Evolutionary conservation across 1,140 invertebrate species (phyloP), one percentile per base, ranked within the genome.

Genomic region (Drosophila pruinosa): DNA sequence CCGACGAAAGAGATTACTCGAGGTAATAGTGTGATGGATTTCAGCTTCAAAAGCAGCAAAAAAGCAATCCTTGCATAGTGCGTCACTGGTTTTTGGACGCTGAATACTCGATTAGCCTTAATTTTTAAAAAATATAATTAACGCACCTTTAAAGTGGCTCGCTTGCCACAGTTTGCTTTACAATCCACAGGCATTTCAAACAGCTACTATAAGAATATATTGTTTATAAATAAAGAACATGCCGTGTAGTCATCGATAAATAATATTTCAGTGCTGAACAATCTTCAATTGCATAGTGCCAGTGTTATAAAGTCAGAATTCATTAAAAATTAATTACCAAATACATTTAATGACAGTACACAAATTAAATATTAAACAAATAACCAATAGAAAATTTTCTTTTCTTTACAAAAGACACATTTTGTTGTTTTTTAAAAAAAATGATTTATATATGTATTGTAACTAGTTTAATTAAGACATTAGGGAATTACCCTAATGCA

Each of bases 1-100:
- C 61, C 92, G 92, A 64, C 95, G 94, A 89, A 99, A 99, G 39
- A 99, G 93, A 73, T 96, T 94, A n/a, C 94, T 95, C 88, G 95
- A 93, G 4, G 93, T 93, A 63, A 99, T 99, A 0, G 98, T 99
- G 88, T 96, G 94, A 92, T 99, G 98, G 76, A 99, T 95, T 93
- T 99, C 99, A 63, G 95, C 95, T 93, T 99, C 98, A 93, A 99
- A 99, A 1, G 96, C 97, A 89, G 92, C 94, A 91, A 96, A 99
- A 91, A 99, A 99, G 92, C 98, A 99, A 88, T 97, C 95, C 92
- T 98, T 99, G 85, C 98, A 99, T 14, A 99, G 92, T 0, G 96
- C 94, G 93, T 98, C 96, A 0, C 96, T 96, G 41, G 97, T 98
- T 94, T 97, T 97, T 0, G 97, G 96, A 17, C 97, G 94, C 96